A percentile compares a stretch with the other conserved stretches of the same genome.
Conservation (phyloP, 2,113 vertebrate genomes). For the Zootoca vivipara region DNA sequence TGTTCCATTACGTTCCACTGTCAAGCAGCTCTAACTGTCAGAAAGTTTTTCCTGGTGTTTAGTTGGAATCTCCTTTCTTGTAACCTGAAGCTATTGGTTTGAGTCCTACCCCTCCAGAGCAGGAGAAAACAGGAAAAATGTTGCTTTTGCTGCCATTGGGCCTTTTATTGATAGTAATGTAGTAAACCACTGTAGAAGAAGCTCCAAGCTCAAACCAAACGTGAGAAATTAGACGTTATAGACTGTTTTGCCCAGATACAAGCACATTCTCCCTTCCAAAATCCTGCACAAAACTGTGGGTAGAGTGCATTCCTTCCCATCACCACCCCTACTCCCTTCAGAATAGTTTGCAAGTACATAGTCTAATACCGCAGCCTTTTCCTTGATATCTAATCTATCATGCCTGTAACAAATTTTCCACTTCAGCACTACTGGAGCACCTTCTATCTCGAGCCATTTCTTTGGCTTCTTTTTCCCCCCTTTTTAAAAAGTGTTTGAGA, state of each 20-base stretch:
- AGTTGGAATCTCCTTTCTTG: too few relatives aligned
- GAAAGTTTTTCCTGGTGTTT: too few relatives aligned
- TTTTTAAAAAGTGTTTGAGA: neutral
- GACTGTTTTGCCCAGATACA: neutral
- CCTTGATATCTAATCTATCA: neutral
- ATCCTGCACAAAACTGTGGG: neutral
- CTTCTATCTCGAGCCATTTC: neutral
- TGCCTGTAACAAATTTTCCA: slow-evolving; percentile 2
- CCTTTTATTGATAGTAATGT: neutral
- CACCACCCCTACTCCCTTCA: neutral
- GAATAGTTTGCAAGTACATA: neutral
- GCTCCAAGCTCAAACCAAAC: neutral
- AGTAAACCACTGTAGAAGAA: neutral
- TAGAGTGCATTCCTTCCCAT: neutral
- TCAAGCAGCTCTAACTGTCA: too few relatives aligned
- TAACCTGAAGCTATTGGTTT: too few relatives aligned
- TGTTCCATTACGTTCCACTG: too few relatives aligned
- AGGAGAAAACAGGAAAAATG: too few relatives aligned
- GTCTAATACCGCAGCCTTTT: neutral
- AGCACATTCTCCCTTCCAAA: slow-evolving; percentile 15
- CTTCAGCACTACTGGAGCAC: slow-evolving; percentile 1
- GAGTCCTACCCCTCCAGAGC: too few relatives aligned
- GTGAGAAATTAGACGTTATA: too few relatives aligned
- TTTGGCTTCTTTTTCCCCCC: neutral
- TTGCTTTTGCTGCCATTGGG: too few relatives aligned